Base-by-base conservation (phyloP, 2,797 vertebrate species). In the Pangasius djambal region DNA sequence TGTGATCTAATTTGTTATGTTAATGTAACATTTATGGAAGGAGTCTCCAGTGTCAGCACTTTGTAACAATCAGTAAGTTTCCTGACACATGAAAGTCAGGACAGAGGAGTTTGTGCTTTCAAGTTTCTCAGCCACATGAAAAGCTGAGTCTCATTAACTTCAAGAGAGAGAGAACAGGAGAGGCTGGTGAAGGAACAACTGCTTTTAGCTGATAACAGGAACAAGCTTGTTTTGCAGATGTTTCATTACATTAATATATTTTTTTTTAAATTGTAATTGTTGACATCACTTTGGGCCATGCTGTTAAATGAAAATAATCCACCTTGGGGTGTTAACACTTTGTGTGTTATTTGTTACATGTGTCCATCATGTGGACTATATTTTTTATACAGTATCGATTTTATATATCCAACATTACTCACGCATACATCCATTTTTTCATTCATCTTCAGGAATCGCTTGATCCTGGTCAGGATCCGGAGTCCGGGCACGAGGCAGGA, bases 141-240 rank as follows among this genome's bases (percentile, higher is more conserved):
- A 48, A n/a, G 25, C 61, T 63, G 82, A 65, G 61, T 20, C 61
- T 65, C 28, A 83, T 83, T 63, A 65, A 65, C 22, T 83, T 48
- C n/a, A 40, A 61, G 55, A 65, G 59, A 44, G 82, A 65, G 37
- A 65, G 28, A 83, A n/a, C 37, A 65, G 59, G 8, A 48, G 25
- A 83, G 13, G n/a, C 57, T 44, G 55, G n/a, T 37, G 34, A 63
- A 13, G 37, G 34, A 65, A 65, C 37, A 63, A 63, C 34, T 44
- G 81, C n/a, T 63, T 83, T 18, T 28, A n/a, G 81, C 59, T 63
- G 81, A 83, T 83, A 83, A 48, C 59, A 83, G 59, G 59, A 40
- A 44, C 81, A 83, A n/a, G 37, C 59, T 65, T 48, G 40, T 48
- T 65, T 18, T 83, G 25, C 34, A 61, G 79, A 83, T 61, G 22